phyloP scores from a whole-genome alignment of 2,797 vertebrate genomes.

The Botia almorhae region DNA sequence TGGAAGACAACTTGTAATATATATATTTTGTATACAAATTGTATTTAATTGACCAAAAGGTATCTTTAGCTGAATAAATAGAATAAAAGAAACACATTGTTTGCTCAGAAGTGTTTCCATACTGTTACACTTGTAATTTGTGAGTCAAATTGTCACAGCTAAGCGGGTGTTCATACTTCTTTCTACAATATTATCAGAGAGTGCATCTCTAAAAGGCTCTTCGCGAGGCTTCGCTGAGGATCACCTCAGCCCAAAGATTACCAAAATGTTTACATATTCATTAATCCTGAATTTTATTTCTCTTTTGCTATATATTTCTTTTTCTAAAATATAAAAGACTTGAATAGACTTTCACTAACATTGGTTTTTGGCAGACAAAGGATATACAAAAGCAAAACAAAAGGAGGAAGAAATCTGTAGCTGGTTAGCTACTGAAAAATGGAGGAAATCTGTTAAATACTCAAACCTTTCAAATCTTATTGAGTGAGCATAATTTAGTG shows the following conservation, averaged over 20 bases:
- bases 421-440: conserved; percentile 64
- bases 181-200: conserved; percentile 58
- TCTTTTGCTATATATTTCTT: too few relatives aligned
- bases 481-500: conserved; percentile 73
- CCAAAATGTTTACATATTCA: conserved; percentile 73
- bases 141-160: conserved; percentile 57
- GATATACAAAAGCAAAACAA: conserved; percentile 47
- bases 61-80: conserved; percentile 44
- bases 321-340: too few relatives aligned
- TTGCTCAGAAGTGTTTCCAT: conserved; percentile 55
- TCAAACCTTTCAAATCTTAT: conserved; percentile 76
- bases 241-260: conserved; percentile 71
- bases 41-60: conserved; percentile 44
- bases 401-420: conserved; percentile 54
- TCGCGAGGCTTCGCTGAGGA: conserved; percentile 65
- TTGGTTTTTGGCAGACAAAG: conserved; percentile 16
- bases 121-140: conserved; percentile 47
- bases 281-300: conserved; percentile 70
- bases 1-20: conserved; percentile 21
- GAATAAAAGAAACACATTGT: conserved; percentile 44
- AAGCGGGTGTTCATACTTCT: conserved; percentile 53
- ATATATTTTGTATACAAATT: conserved; percentile 6
- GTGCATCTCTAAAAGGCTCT: conserved; percentile 67
- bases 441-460: conserved; percentile 75
- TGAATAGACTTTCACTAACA: conserved; percentile 12